Percentiles rank a stretch among this genome's conserved stretches.
These are phyloP conservation scores for Platycnemis pennipes DNA, from an alignment of 2,888 invertebrate species.

Conservation along the genomic window DNA sequence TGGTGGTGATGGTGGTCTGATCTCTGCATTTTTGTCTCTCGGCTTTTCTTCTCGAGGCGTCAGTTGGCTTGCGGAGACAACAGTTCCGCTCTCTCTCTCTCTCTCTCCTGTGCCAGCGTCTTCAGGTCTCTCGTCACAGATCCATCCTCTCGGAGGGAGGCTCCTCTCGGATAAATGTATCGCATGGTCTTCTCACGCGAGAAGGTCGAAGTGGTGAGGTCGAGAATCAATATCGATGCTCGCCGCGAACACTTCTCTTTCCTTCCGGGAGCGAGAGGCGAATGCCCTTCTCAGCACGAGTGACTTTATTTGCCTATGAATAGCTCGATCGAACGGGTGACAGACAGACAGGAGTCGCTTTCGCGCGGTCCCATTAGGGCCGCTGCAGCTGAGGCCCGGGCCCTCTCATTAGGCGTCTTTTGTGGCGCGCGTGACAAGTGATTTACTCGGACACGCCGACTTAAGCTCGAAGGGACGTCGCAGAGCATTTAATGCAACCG, in stretches of 20 bases:
- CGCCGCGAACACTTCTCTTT: not conserved
- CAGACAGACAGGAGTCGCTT: not conserved
- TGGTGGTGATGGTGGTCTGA: too few species aligned
- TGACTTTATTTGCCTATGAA: slow-evolving; percentile 49
- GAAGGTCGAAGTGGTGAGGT: not conserved
- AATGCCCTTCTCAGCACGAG: not conserved
- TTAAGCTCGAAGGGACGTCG: slow-evolving; percentile 21
- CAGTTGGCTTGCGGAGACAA: too few species aligned
- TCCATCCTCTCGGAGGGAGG: too few species aligned
- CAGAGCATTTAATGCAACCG: slow-evolving; percentile 49
- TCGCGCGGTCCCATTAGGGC: slow-evolving; percentile 32
- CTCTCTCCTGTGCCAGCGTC: too few species aligned
- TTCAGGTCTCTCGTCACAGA: too few species aligned
- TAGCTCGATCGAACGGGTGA: not conserved
- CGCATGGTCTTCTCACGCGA: not conserved
- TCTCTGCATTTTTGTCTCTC: too few species aligned
- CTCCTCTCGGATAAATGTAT: too few species aligned
- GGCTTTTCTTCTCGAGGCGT: too few species aligned
- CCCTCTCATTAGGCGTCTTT: slow-evolving; percentile 54
- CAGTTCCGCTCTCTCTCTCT: too few species aligned
- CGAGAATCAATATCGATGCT: not conserved
- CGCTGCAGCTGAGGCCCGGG: not conserved
- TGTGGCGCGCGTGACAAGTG: slow-evolving; percentile 64
- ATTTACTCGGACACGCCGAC: slow-evolving; percentile 51
- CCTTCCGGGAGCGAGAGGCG: slow-evolving; percentile 25